Base-by-base conservation (phyloP, 2,888 invertebrate species). In the Drepana falcataria region DNA sequence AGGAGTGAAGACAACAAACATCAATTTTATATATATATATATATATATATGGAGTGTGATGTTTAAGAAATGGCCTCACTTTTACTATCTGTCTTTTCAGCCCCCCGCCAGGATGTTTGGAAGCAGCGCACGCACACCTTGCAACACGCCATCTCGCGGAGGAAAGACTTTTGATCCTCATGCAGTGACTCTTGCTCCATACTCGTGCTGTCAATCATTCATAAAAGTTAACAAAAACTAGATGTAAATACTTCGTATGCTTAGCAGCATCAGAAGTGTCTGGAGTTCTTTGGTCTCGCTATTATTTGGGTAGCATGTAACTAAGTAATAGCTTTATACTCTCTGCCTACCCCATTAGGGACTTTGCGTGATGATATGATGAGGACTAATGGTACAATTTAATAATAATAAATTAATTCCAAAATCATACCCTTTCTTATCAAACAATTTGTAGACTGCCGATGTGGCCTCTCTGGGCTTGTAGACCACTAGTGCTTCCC, bases 81-180 rank as follows among this genome's bases (percentile, higher is more conserved):
- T 9, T 59, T 57, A 2, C 63, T 55, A 5, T 64, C 54, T 35
- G 37, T 60, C 49, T 68, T 78, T 53, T 64, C 66, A 9, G 66
- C 54, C 0, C 81, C 83, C 0, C 85, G 63, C 83, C 85, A 85
- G 0, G 87, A 87, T 0, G 73, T 63, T 63, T 91, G 89, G 72
- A 77, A 89, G 76, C 90, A 91, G 0, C 76, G 72, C 0, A 77
- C 77, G 47, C 90, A 91, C 53, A 84, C 64, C 55, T 71, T 75
- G 51, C 78, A 77, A 47, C 75, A 75, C 0, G 77, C 63, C n/a
- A 77, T 37, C 65, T 88, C 88, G 21, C 71, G 72, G 53, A 87
- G 60, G 40, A 71, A 68, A 66, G 66, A 60, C 54, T 68, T 72
- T 0, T 74, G 70, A 0, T 68, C 68, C 0, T 59, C 61, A 9